Percentiles rank a stretch among this genome's conserved stretches.
These are phyloP conservation scores for Heliothis virescens DNA, from an alignment of 1,140 invertebrate species.

Conservation along the genomic window DNA sequence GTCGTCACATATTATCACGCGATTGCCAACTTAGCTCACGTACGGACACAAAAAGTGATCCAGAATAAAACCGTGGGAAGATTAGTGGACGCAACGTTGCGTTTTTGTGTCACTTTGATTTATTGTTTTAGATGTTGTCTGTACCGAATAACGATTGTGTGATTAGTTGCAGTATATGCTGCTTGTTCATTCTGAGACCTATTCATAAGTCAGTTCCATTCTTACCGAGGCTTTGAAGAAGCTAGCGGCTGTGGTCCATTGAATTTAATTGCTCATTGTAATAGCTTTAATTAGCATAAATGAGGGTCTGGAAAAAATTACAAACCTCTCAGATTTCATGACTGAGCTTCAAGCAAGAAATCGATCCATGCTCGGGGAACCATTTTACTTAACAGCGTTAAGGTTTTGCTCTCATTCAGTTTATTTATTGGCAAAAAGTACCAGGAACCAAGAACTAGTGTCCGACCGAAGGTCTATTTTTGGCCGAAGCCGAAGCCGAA, in stretches of 20 bases:
- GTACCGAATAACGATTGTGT: slow-evolving; percentile 30
- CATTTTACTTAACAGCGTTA: not conserved
- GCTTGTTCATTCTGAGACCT: not conserved
- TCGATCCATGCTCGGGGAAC: slow-evolving; percentile 20
- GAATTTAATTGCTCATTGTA: slow-evolving; percentile 27
- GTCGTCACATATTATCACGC: slow-evolving; percentile 52
- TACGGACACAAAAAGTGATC: slow-evolving; percentile 51
- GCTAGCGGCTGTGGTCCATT: slow-evolving; percentile 20
- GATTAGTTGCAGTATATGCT: not conserved
- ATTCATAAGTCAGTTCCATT: slow-evolving; percentile 6
- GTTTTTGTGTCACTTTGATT: slow-evolving; percentile 37
- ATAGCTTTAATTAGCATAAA: slow-evolving; percentile 24
- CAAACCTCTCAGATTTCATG: slow-evolving; percentile 13
- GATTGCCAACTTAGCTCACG: slow-evolving; percentile 50
- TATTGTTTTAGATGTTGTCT: slow-evolving; percentile 36
- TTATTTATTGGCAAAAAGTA: slow-evolving; percentile 21
- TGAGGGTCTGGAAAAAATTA: slow-evolving; percentile 10
- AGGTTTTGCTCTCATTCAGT: slow-evolving; percentile 23
- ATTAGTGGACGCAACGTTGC: slow-evolving; percentile 44
- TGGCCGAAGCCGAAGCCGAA: too few relatives aligned
- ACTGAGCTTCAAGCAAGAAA: slow-evolving; percentile 14
- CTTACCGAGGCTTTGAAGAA: not conserved
- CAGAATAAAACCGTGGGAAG: slow-evolving; percentile 55
- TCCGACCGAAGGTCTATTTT: too few relatives aligned
- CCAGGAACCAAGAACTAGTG: slow-evolving; percentile 26